phyloP scores from a whole-genome alignment of 2,113 vertebrate species.

The Corvus hawaiiensis region DNA sequence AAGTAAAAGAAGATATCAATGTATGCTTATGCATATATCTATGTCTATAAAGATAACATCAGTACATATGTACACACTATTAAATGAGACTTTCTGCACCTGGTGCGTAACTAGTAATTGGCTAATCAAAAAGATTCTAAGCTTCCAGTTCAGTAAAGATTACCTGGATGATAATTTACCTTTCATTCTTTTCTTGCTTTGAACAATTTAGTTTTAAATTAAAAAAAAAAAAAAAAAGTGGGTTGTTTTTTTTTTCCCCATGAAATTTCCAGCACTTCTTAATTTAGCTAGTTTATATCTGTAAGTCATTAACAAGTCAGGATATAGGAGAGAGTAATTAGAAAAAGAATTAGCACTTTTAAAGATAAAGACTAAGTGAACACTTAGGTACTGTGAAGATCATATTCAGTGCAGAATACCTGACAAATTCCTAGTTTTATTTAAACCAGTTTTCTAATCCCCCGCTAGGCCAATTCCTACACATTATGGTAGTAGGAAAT shows the following conservation, averaged over 20 bases:
- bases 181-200: not conserved
- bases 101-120: not conserved
- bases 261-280: not conserved
- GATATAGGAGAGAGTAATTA: not conserved
- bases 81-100: not conserved
- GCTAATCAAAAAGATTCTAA: not conserved
- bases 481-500: not conserved
- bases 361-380: not conserved
- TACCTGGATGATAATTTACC: not conserved
- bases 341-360: not conserved
- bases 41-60: not conserved
- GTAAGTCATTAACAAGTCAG: not conserved
- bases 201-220: not conserved
- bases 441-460: slow-evolving; percentile 14
- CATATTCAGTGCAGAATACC: not conserved
- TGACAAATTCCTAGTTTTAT: not conserved
- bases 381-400: not conserved
- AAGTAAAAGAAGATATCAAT: not conserved
- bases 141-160: not conserved
- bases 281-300: not conserved
- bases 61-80: not conserved
- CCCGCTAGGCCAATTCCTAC: not conserved
- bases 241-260: not conserved
- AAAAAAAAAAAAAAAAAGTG: not conserved
- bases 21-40: not conserved